These are phyloP conservation scores for Cercopithecus mona DNA, from an alignment of 2,113 vertebrate genomes.

Conservation along the genomic window DNA sequence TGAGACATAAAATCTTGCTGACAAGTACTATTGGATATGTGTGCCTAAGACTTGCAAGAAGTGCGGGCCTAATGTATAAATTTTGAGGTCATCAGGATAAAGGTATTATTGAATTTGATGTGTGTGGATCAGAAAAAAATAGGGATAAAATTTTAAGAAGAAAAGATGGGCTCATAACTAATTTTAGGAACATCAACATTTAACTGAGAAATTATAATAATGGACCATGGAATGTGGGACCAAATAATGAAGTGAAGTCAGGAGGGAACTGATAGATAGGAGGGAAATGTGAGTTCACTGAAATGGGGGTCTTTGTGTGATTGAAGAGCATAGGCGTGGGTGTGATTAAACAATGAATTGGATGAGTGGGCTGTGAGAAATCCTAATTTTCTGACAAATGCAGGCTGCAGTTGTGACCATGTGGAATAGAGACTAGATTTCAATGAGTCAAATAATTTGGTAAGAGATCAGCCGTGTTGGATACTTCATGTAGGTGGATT, in stretches of 20 bases:
- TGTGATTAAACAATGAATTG: background rate
- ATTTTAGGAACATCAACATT: background rate
- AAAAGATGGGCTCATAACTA: background rate
- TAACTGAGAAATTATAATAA: background rate
- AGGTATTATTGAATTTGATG: background rate
- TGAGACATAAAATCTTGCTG: background rate
- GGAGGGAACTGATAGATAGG: background rate
- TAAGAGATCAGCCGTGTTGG: background rate
- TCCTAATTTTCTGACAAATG: background rate
- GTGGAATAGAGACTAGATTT: background rate
- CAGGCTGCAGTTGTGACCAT: background rate
- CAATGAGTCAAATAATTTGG: background rate
- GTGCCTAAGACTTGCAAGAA: background rate
- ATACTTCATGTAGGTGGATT: background rate
- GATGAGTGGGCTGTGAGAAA: background rate
- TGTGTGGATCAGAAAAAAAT: background rate
- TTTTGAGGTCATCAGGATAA: background rate
- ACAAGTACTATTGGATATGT: background rate
- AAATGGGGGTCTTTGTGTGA: background rate
- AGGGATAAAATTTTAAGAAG: background rate
- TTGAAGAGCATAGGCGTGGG: background rate
- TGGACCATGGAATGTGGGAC: background rate
- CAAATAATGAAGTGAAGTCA: background rate
- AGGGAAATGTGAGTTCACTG: background rate
- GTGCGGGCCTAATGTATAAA: background rate